Evolutionary conservation across 2,888 invertebrate species (phyloP).

Genomic region (Sacculina carcini): DNA sequence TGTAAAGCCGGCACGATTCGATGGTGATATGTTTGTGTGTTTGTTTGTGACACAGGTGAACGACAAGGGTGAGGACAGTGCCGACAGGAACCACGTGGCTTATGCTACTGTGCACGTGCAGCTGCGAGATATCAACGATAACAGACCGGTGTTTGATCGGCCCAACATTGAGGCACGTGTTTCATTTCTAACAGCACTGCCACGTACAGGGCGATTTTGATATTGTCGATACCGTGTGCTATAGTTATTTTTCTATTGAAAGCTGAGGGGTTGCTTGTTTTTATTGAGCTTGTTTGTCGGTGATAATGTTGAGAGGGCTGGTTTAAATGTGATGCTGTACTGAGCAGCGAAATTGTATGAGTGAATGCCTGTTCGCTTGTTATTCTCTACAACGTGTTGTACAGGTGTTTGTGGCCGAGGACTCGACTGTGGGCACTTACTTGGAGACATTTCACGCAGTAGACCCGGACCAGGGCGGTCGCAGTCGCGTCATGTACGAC

Average conservation of each 20-base stretch:
- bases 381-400: too few species aligned
- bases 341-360: background rate
- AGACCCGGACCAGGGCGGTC: slow-evolving; percentile 55
- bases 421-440: slow-evolving; percentile 65
- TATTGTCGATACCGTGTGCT: too few species aligned
- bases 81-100: slow-evolving; percentile 80
- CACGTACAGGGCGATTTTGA: too few species aligned
- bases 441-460: slow-evolving; percentile 82
- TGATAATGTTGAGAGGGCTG: background rate
- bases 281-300: background rate
- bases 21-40: background rate
- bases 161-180: slow-evolving; percentile 78
- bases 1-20: background rate
- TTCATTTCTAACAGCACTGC: too few species aligned
- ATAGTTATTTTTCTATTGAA: too few species aligned
- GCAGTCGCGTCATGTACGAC: slow-evolving; percentile 35
- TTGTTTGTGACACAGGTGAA: slow-evolving; percentile 10
- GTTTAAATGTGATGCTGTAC: background rate
- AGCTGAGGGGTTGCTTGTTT: too few species aligned
- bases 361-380: background rate
- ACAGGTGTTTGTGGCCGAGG: slow-evolving; percentile 33
- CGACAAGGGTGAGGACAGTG: slow-evolving; percentile 50
- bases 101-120: slow-evolving; percentile 85
- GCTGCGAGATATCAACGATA: slow-evolving; percentile 74
- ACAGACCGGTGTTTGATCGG: slow-evolving; percentile 77